phyloP scores from a whole-genome alignment of 2,797 vertebrate genomes.

The Hafferia zeledoni region DNA sequence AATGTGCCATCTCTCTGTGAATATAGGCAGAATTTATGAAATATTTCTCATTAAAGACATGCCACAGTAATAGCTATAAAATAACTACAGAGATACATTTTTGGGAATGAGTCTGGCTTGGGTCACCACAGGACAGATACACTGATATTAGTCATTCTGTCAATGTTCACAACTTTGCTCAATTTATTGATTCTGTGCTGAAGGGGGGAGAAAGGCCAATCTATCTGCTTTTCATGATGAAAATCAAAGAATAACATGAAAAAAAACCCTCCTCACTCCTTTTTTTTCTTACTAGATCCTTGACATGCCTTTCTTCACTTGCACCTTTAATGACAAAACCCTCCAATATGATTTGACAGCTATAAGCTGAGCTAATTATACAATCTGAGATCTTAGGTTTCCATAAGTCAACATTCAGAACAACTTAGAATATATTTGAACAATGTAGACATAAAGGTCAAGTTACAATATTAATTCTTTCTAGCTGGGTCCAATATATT shows the following conservation, averaged over 20 bases:
- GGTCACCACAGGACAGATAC: background rate
- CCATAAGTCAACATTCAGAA: constrained; percentile 58
- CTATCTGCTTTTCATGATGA: constrained; percentile 40
- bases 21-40: background rate
- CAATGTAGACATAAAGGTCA: constrained; percentile 51
- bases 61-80: background rate
- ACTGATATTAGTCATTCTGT: constrained; percentile 32
- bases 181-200: constrained; percentile 61
- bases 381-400: constrained; percentile 29
- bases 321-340: constrained; percentile 26
- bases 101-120: background rate
- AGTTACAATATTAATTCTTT: constrained; percentile 29
- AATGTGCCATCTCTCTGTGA: background rate
- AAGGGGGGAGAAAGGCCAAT: background rate
- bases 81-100: background rate
- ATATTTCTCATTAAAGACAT: background rate
- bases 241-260: constrained; percentile 56
- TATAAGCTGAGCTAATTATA: constrained; percentile 61
- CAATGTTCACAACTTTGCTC: constrained; percentile 43
- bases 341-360: background rate
- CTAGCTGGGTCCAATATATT: background rate
- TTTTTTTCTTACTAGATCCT: background rate
- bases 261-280: background rate
- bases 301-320: constrained; percentile 33
- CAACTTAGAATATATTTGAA: constrained; percentile 56